Evolutionary conservation across 2,888 invertebrate genomes (phyloP), one percentile per base, ranked within the genome.

Genomic region (Suillia variegata): DNA sequence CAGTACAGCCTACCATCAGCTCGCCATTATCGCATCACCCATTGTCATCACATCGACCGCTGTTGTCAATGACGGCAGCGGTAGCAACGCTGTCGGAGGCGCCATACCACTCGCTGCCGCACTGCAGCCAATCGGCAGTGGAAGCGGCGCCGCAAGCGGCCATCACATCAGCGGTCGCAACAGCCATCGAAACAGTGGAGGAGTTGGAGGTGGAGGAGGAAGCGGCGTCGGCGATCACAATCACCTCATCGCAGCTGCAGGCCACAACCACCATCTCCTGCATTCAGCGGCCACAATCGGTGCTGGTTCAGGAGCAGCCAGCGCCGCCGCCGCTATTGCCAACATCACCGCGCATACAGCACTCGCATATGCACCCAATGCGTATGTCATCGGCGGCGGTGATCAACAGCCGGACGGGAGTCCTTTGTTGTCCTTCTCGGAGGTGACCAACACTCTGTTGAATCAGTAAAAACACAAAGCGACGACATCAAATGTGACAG

Each of bases 341-440:
- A 80, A 83, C 78, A 82, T 79, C 76, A 81, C 82, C 67, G 78
- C 80, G 58, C 80, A 81, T 65, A 77, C 80, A 63, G 76, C 81
- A 24, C 68, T 83, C 79, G 79, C 83, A 73, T 84, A 84, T 80
- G 79, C 82, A 78, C 79, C 83, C 77, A 82, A 83, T 77, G 83
- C 60, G 3, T 67, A 66, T 59, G 62, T 68, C 77, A 83, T 78
- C 75, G 80, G 84, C 5, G 57, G 62, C 38, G 66, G 64, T 48
- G 73, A 74, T 5, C 72, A 75, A 21, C 83, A 85, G 75, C 81
- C 83, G 81, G 86, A 86, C 85, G 85, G 87, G 84, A 89, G 88
- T 87, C 88, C 89, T 84, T 74, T 89, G 85, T 77, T 89, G 84
- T 89, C 89, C 84, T 89, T 90, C 86, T 87, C 89, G 82, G 89